Base-by-base conservation (phyloP, 2,113 vertebrate genomes). In the Amblyornis subalaris region DNA sequence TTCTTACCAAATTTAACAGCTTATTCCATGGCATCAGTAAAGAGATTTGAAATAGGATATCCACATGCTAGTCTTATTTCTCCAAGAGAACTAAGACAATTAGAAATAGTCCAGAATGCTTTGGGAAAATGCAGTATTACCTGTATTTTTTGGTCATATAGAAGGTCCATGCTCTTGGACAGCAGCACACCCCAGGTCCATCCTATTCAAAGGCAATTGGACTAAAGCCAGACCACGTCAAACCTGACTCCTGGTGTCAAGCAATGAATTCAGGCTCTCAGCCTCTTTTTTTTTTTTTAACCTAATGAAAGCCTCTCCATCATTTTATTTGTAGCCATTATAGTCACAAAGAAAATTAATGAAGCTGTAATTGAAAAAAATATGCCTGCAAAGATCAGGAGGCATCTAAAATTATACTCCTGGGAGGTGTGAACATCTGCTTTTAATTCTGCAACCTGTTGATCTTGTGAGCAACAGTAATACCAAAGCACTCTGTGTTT, bases 1-100 rank as follows among this genome's bases (percentile, higher is more conserved):
- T 90, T 90, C 50, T 75, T 90, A 88, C 57, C 50, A 90, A 95
- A 79, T 73, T 72, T 74, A 94, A 93, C 54, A 85, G 50, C 31
- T 71, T 88, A 88, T 91, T 94, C 44, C 7, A 66, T 23, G n/a
- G 21, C 31, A 90, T 47, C 35, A 55, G 24, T 50, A 40, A 88
- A 91, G 42, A 77, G 28, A 61, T 42, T 85, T 84, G 83, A 91
- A 95, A 87, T 54, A 90, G 21, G 19, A 90, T 65, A 81, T 74
- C 21, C 33, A 22, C 42, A 36, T 77, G 18, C 7, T 91, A 53
- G 66, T 73, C 47, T 73, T 71, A 58, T 62, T 78, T 92, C 53
- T 36, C 33, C 38, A 60, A 66, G 12, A 93, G 28, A 87, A 47
- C 14, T 26, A 45, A 61, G 51, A 55, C 12, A 72, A 61, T 33